These are phyloP conservation scores for Eulemur macaco DNA, from an alignment of 2,113 vertebrate genomes.

Conservation along the genomic window DNA sequence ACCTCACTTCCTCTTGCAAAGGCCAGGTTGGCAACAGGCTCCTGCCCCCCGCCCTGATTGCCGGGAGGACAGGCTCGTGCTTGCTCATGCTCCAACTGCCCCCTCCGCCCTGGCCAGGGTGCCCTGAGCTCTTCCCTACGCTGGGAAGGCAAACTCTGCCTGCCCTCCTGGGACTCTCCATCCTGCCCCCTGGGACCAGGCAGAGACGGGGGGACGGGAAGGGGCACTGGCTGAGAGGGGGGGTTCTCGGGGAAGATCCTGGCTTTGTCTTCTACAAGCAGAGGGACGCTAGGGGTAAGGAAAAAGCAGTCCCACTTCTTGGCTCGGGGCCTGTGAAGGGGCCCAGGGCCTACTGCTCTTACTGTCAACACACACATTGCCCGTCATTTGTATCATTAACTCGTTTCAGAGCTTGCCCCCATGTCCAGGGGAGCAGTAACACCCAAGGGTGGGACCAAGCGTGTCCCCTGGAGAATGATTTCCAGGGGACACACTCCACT, in stretches of 20 bases:
- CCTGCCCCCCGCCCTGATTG: background rate
- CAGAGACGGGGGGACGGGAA: background rate
- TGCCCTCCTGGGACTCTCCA: background rate
- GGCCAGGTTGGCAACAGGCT: background rate
- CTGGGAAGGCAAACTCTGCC: background rate
- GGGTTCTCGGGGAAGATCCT: background rate
- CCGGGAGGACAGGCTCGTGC: background rate
- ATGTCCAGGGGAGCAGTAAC: accelerated
- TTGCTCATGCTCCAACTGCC: background rate
- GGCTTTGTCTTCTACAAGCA: background rate
- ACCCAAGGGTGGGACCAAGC: background rate
- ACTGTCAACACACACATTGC: accelerated
- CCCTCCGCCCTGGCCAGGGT: too few relatives aligned
- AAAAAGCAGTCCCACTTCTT: background rate
- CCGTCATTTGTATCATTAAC: background rate
- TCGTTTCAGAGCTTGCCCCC: background rate
- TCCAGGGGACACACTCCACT: accelerated
- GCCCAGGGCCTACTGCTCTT: background rate
- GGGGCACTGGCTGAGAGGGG: background rate
- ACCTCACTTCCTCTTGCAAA: background rate
- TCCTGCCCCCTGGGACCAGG: background rate
- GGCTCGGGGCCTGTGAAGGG: background rate
- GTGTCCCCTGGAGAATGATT: background rate
- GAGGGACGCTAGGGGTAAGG: background rate
- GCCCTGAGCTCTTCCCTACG: background rate